Base-by-base conservation (phyloP, 2,888 invertebrate species). In the Pecten maximus region DNA sequence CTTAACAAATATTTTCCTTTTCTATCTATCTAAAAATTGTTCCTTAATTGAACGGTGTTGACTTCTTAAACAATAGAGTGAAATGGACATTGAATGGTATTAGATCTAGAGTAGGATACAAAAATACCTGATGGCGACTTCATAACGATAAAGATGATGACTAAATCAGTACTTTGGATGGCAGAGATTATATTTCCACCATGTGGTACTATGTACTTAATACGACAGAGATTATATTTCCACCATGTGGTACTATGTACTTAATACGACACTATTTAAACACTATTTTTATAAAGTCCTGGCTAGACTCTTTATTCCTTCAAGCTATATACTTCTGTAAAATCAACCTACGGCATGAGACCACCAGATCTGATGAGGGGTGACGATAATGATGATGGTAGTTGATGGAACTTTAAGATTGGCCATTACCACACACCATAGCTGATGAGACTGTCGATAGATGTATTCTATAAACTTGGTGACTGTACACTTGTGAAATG, bases 351-450 rank as follows among this genome's bases (percentile, higher is more conserved):
- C 12, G 3, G 4, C 35, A 35, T 35, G 74, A 35, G 35, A 74
- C 35, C 74, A 74, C 74, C 54, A 74, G 35, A 74, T 74, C 74
- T 35, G 74, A 74, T 74, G 28, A 35, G 35, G 74, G 74, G 35
- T 74, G 74, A 74, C 74, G 74, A 74, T 74, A 74, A 74, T 74
- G 28, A 28, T 74, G 74, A 74, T 74, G 23, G 28, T 28, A 4
- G 74, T 35, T 35, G 74, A 74, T 74, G 74, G 35, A 74, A 74
- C 74, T 60, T 60, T 6, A 60, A 60, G 60, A 60, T 60, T n/a
- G n/a, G n/a, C 28, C n/a, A 60, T 60, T 60, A 60, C n/a, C 10
- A 28, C n/a, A 60, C n/a, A n/a, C 15, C 60, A 60, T 19, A 28
- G 74, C 35, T 74, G 74, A 74, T 8, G 74, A 74, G 74, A 0